Conservation (phyloP, 2,113 vertebrate genomes). For the Hirundichthys speculiger region DNA sequence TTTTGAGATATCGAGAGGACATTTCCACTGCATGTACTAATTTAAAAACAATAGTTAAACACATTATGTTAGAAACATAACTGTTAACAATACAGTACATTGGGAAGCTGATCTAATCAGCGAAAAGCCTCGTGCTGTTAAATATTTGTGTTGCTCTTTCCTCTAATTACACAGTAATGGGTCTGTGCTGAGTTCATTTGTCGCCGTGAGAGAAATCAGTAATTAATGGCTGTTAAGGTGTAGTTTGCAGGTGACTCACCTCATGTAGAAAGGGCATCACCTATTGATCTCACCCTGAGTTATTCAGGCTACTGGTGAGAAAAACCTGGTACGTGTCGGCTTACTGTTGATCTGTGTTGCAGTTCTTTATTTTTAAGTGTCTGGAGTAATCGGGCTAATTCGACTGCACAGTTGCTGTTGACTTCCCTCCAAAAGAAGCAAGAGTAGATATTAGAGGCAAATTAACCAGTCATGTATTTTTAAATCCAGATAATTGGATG, state of each 20-base stretch:
- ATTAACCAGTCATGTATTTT: slow-evolving; percentile 43
- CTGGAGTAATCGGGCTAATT: slow-evolving; percentile 58
- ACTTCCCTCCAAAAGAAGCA: slow-evolving; percentile 21
- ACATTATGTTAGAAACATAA: too few species aligned
- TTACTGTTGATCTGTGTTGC: slow-evolving; percentile 35
- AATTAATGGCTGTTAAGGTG: slow-evolving; percentile 64
- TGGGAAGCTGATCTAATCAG: slow-evolving; percentile 52
- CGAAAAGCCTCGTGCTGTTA: slow-evolving; percentile 50
- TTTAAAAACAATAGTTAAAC: too few species aligned
- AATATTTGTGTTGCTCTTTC: slow-evolving; percentile 68
- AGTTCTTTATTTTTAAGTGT: slow-evolving; percentile 58
- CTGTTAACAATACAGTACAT: background rate
- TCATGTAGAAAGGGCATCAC: slow-evolving; percentile 36
- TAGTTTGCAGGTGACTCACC: slow-evolving; percentile 37
- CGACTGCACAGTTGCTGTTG: slow-evolving; percentile 15
- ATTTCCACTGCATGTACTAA: too few species aligned
- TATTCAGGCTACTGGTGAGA: slow-evolving; percentile 30
- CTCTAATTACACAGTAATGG: slow-evolving; percentile 76
- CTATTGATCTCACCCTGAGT: slow-evolving; percentile 65
- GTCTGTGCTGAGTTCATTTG: slow-evolving; percentile 66
- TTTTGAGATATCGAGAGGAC: too few species aligned
- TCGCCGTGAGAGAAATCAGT: slow-evolving; percentile 58
- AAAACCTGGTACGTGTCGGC: slow-evolving; percentile 43
- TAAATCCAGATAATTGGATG: slow-evolving; percentile 25
- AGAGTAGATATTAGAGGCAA: background rate